A percentile compares a stretch with the other conserved stretches of the same genome.
Conservation (phyloP, 2,797 vertebrate genomes). For the Pangasius djambal region DNA sequence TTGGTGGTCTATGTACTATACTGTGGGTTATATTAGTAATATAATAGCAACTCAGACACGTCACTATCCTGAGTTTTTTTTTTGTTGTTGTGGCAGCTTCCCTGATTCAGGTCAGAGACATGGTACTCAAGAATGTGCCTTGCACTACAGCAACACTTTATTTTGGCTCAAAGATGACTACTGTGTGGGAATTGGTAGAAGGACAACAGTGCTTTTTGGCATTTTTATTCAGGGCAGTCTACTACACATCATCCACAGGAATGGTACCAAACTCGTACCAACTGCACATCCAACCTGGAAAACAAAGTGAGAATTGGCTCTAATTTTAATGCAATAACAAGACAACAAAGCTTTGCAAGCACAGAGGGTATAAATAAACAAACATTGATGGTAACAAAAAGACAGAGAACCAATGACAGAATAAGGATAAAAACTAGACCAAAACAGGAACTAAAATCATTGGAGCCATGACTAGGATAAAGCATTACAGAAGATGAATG, state of each 20-base stretch:
- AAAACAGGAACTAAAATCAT: neutral
- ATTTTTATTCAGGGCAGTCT: neutral
- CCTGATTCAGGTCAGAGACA: neutral
- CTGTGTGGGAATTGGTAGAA: neutral
- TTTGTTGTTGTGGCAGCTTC: neutral
- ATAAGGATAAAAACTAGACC: neutral
- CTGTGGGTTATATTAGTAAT: neutral
- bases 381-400: neutral
- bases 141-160: neutral
- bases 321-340: neutral
- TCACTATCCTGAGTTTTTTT: neutral
- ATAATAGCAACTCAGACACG: neutral
- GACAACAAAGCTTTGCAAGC: neutral
- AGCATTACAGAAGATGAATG: neutral
- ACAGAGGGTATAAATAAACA: neutral
- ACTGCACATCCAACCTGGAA: neutral
- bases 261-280: neutral
- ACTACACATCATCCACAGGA: neutral
- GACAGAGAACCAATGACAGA: neutral
- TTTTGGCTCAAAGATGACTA: neutral
- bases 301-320: neutral
- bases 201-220: neutral
- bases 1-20: neutral
- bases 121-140: neutral
- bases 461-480: neutral